phyloP scores from a whole-genome alignment of 1,140 invertebrate genomes.

The Lepidurus couesii region DNA sequence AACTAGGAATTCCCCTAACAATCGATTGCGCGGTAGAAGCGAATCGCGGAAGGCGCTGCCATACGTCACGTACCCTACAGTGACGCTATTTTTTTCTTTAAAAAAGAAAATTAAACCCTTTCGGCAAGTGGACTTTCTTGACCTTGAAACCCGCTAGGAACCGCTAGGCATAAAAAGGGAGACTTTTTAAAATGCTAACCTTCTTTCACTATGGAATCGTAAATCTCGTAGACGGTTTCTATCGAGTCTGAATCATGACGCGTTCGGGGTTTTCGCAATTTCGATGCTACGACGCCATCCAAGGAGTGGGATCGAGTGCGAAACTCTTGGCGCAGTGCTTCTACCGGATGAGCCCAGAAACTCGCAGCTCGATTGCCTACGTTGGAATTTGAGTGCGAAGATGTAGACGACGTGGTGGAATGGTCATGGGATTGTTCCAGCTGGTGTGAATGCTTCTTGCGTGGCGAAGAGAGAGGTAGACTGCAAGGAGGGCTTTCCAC shows the following conservation, averaged over 20 bases:
- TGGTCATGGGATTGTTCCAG: conserved; percentile 2
- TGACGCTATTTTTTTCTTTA: neutral
- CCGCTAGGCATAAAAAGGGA: neutral
- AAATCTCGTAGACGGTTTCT: conserved; percentile 72
- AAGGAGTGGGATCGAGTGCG: conserved; percentile 67
- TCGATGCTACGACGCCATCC: conserved; percentile 47
- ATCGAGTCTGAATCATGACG: conserved; percentile 51
- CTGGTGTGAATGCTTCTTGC: conserved; percentile 42
- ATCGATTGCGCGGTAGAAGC: neutral
- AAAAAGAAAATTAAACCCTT: too few species aligned
- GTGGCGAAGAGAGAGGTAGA: conserved; percentile 46
- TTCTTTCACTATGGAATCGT: conserved; percentile 70
- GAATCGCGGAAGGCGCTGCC: neutral
- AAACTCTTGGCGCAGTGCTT: conserved; percentile 49
- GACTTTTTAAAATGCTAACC: conserved; percentile 49
- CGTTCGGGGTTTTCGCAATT: conserved; percentile 46
- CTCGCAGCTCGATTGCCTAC: neutral
- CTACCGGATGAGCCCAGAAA: neutral
- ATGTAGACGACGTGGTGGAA: neutral
- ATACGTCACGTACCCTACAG: neutral
- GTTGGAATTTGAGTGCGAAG: neutral
- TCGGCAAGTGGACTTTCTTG: too few species aligned
- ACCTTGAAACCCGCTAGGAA: too few species aligned
- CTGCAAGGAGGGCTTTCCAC: conserved; percentile 47
- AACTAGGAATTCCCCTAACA: conserved; percentile 18